Evolutionary conservation across 2,113 vertebrate genomes (phyloP), one percentile per base, ranked within the genome.

Genomic region (Archilochus colubris): DNA sequence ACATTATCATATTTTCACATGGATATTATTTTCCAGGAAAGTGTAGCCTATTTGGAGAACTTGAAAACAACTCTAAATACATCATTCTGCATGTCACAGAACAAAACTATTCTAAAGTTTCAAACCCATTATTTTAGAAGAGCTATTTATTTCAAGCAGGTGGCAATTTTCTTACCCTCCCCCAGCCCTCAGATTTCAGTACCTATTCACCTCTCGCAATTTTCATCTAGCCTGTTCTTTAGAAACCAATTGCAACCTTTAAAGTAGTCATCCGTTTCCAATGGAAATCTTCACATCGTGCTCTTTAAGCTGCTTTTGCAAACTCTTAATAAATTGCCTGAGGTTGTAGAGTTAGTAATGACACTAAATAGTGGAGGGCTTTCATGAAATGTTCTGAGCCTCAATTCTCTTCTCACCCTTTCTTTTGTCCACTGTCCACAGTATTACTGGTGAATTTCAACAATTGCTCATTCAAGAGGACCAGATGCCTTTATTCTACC

Each of bases 121-220:
- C 94, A 97, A 97, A 13, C 64, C 94, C 91, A 95, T 97, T 97
- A 97, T 96, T 97, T 97, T 80, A 96, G 92, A 97, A 97, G 95
- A 97, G 96, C 94, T 93, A 97, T 97, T 98, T 98, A 97, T 97
- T 98, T 97, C 96, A 97, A 97, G 96, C 93, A 97, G 96, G 94
- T 94, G 82, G 95, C 96, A 97, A 97, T 98, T 98, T 98, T 94
- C 94, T 95, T 96, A 91, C 94, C 80, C n/a, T 96, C 92, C 92
- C 76, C 89, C 89, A 85, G 77, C 94, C 82, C 89, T 93, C 69
- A 95, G 85, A 62, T 97, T 98, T 98, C 95, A 95, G 94, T 91
- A 97, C 93, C 96, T 97, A 96, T 97, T 98, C 97, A 97, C 97
- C 95, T 97, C 96, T 97, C 62, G 66, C 96, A 97, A 96, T 97